Evolutionary conservation across 2,113 vertebrate genomes (phyloP).

Genomic region (Nesogale talazaci): DNA sequence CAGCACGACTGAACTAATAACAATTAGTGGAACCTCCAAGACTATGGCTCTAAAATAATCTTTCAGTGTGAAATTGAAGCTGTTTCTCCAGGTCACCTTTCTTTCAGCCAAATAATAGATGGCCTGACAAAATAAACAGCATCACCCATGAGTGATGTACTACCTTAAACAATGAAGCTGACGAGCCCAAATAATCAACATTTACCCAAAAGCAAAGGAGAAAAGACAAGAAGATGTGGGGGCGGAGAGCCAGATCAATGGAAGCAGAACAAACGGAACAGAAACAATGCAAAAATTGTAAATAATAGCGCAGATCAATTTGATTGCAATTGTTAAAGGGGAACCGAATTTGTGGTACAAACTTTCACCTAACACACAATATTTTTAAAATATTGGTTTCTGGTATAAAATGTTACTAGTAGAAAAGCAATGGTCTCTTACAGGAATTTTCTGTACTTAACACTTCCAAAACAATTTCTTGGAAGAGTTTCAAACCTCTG

Average conservation of each 20-base stretch:
- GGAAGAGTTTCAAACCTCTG: constrained; percentile 61
- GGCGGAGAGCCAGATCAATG: neutral
- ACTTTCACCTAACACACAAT: neutral
- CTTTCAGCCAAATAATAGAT: neutral
- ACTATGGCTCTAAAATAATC: no score
- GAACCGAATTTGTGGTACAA: neutral
- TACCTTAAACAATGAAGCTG: neutral
- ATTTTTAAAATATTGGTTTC: neutral
- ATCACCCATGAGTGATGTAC: neutral
- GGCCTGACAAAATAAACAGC: neutral
- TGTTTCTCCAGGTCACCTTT: neutral
- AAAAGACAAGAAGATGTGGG: neutral
- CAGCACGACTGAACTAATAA: no score
- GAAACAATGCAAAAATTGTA: neutral
- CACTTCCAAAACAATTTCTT: constrained; percentile 64
- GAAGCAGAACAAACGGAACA: neutral
- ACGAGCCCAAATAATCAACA: neutral
- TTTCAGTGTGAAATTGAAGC: no score
- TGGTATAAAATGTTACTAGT: constrained; percentile 29
- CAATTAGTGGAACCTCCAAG: no score
- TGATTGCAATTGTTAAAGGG: neutral
- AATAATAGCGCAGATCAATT: neutral
- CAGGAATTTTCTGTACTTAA: constrained; percentile 60
- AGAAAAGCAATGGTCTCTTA: constrained; percentile 54
- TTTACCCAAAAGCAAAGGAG: neutral